A percentile compares a stretch with the other conserved stretches of the same genome.
phyloP scores from a whole-genome alignment of 2,797 vertebrate genomes.

The Eulemur coronatus region DNA sequence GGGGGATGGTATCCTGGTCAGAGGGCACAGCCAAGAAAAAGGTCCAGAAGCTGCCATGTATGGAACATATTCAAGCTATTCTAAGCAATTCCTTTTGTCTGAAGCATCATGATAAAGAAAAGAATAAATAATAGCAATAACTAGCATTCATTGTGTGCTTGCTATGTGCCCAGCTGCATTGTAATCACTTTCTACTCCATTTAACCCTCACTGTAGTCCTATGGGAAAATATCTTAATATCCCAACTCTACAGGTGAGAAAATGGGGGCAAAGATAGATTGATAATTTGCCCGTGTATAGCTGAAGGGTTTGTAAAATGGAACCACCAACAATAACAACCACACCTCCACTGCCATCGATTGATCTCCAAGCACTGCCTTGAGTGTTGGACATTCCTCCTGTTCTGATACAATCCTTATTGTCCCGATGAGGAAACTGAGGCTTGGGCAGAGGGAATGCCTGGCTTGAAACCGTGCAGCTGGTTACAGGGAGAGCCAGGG shows the following conservation, averaged over 20 bases:
- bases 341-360: not conserved
- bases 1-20: not conserved
- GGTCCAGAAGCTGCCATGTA: not conserved
- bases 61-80: not conserved
- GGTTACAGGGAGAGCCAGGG: not conserved
- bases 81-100: not conserved
- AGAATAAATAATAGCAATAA: not conserved
- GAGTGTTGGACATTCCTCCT: not conserved
- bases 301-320: not conserved
- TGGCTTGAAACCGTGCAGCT: not conserved
- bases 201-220: not conserved
- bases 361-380: not conserved
- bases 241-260: not conserved
- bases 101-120: not conserved
- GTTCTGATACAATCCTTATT: not conserved
- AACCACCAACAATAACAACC: not conserved
- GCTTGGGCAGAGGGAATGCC: not conserved
- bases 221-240: not conserved
- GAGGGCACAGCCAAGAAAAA: not conserved
- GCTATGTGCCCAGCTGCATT: not conserved
- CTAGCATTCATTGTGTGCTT: not conserved
- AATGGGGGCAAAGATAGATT: not conserved
- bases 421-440: not conserved
- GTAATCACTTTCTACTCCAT: not conserved
- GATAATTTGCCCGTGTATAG: not conserved